Conservation (phyloP, 2,888 invertebrate species). For the Argyra leucocephala region DNA sequence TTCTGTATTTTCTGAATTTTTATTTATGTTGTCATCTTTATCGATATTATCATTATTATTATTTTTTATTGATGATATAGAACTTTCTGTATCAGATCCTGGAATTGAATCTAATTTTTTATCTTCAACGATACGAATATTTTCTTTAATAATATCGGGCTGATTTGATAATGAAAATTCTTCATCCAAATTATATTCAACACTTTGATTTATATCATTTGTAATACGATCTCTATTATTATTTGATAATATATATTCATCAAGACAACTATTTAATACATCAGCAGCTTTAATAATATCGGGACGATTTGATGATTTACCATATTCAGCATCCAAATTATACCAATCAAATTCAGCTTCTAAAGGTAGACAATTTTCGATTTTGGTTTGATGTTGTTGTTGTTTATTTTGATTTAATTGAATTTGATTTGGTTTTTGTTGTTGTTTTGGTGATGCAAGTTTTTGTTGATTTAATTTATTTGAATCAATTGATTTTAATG, state of each 20-base stretch:
- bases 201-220: slow-evolving; percentile 19
- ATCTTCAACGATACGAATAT: slow-evolving; percentile 12
- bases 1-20: slow-evolving; percentile 12
- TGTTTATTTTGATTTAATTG: neutral
- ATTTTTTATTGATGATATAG: neutral
- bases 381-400: slow-evolving; percentile 10
- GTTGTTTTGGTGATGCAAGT: neutral
- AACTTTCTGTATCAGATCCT: neutral
- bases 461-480: neutral
- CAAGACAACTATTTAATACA: slow-evolving; percentile 30
- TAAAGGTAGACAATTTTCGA: slow-evolving; percentile 31
- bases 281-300: slow-evolving; percentile 25
- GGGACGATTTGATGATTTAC: slow-evolving; percentile 29
- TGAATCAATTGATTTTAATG: neutral
- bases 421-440: slow-evolving; percentile 6
- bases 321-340: slow-evolving; percentile 42
- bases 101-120: neutral
- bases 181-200: slow-evolving; percentile 42
- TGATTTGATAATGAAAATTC: slow-evolving; percentile 33
- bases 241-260: slow-evolving; percentile 24
- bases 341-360: slow-evolving; percentile 44
- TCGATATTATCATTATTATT: neutral
- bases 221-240: neutral
- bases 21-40: slow-evolving; percentile 8
- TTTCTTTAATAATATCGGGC: slow-evolving; percentile 28